phyloP scores from a whole-genome alignment of 2,113 vertebrate genomes.

The Perca flavescens region DNA sequence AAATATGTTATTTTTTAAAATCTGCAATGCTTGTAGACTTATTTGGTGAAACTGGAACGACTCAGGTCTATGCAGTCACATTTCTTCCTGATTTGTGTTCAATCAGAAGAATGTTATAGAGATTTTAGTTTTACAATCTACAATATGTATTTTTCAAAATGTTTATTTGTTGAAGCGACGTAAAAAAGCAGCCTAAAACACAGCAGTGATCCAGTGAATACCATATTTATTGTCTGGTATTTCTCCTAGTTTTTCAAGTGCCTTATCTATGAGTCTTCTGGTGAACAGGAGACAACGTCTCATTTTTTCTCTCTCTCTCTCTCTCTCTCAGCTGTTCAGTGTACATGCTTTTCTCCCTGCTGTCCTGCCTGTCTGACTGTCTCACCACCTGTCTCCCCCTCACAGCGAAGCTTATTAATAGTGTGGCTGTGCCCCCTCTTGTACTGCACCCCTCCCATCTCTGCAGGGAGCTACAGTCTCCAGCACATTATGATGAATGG shows the following conservation, averaged over 20 bases:
- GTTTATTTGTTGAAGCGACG: not conserved
- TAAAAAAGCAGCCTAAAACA: not conserved
- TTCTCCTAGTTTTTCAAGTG: conserved; percentile 48
- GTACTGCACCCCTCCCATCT: conserved; percentile 1
- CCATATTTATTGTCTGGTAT: conserved; percentile 34
- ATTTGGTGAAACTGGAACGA: not conserved
- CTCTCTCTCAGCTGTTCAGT: conserved; percentile 17
- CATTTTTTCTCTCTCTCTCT: conserved; percentile 10
- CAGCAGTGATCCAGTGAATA: not conserved
- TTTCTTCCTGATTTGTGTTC: not conserved
- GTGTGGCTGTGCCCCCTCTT: not conserved
- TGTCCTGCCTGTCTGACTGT: not conserved
- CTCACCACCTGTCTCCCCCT: conserved; percentile 31
- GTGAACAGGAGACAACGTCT: conserved; percentile 53
- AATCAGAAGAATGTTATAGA: not conserved
- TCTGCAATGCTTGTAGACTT: not conserved
- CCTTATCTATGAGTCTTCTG: conserved; percentile 54
- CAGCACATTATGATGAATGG: not conserved
- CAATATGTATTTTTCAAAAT: not conserved
- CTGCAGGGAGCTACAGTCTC: not conserved
- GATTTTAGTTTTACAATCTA: not conserved
- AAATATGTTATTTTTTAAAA: not conserved
- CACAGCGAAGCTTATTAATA: conserved; percentile 66
- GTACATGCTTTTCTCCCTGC: conserved; percentile 5
- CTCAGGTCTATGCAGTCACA: not conserved